phyloP scores from a whole-genome alignment of 2,888 invertebrate genomes.

The Meliscaeva auricollis region DNA sequence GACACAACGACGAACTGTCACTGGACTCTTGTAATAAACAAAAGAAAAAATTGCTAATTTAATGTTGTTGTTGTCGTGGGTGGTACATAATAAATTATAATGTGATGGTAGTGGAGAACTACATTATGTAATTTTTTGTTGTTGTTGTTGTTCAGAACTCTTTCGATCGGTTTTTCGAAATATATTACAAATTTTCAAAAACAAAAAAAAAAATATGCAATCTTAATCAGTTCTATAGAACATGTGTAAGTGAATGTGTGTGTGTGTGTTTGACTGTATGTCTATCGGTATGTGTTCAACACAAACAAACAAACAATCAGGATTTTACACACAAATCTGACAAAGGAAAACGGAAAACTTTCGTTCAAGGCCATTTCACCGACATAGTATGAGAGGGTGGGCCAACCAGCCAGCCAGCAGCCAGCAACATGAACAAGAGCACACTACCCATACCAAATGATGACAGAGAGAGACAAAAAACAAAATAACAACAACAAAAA shows the following conservation, averaged over 20 bases:
- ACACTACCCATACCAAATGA: conserved; percentile 28
- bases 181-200: conserved; percentile 35
- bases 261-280: conserved; percentile 12
- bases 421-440: conserved; percentile 23
- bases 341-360: conserved; percentile 75
- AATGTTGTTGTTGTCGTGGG: conserved; percentile 13
- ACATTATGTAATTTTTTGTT: conserved; percentile 70
- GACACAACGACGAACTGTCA: conserved; percentile 40
- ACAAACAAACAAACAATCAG: conserved; percentile 51
- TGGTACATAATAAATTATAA: neutral
- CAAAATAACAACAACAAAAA: conserved; percentile 14
- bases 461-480: conserved; percentile 16
- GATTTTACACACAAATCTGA: conserved; percentile 71
- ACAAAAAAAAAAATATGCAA: conserved; percentile 16
- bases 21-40: conserved; percentile 16
- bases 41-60: neutral
- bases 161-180: conserved; percentile 35
- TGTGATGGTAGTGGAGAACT: conserved; percentile 24
- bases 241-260: neutral
- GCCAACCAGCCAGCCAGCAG: conserved; percentile 12
- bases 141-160: conserved; percentile 6
- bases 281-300: neutral
- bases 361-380: conserved; percentile 76
- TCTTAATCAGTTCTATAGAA: conserved; percentile 42
- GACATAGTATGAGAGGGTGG: conserved; percentile 60